Base-by-base conservation (phyloP, 2,797 vertebrate species). In the Molossus molossus region DNA sequence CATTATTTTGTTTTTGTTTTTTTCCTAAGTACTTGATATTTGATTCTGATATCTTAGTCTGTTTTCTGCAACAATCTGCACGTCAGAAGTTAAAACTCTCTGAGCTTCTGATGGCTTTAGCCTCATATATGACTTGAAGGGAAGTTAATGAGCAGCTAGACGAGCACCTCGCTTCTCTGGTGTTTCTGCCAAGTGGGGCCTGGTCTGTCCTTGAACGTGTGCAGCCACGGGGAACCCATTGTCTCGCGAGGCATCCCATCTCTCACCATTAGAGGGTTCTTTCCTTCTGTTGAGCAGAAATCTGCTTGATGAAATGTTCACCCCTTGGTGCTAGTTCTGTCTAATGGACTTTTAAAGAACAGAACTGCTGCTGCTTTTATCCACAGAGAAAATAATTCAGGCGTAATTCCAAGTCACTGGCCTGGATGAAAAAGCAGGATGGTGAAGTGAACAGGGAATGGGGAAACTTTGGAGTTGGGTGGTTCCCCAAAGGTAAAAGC, bases 21-120 rank as follows among this genome's bases (percentile, higher is more conserved):
- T 37, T 67, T 45, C 40, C 60, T 57, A 20, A 87, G 33, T 82
- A 60, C 17, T 9, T 94, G 73, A 21, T 48, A 90, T 87, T 95
- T 86, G 91, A 53, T 64, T 94, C 94, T 91, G 80, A 80, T 75
- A 60, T 75, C 20, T 95, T 77, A n/a, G 60, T 85, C 76, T 86
- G 58, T 85, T 90, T 96, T 94, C 85, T 79, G 20, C 11, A 92
- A 37, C n/a, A 21, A 33, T 90, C 70, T 73, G 3, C 14, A 14
- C 77, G 72, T 87, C 86, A 83, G 55, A 86, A 86, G 76, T 67
- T 82, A 76, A 86, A 73, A 53, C 55, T 83, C 70, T 53, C 60
- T 55, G 90, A 92, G 73, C 64, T 92, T 87, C 70, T 87, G 60
- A 45, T 92, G 65, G 40, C 45, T n/a, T 58, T 79, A 70, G 40